A percentile compares a stretch with the other conserved stretches of the same genome.
These are phyloP conservation scores for Eira barbara DNA, from an alignment of 2,113 vertebrate genomes.

Conservation along the genomic window DNA sequence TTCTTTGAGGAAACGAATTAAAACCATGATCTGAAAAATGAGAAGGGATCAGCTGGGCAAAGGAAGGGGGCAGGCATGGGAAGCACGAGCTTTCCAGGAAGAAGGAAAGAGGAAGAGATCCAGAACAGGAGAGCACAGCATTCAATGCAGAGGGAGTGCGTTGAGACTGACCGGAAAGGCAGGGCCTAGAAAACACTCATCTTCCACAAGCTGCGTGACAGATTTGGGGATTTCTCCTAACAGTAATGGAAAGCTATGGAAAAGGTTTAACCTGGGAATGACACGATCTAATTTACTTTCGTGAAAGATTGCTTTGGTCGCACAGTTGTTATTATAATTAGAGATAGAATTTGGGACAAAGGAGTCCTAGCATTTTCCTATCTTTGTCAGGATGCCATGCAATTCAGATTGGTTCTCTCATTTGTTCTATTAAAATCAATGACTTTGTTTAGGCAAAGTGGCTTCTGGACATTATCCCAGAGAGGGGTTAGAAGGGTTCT, in stretches of 20 bases:
- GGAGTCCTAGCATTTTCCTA: slow-evolving; percentile 28
- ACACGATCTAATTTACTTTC: slow-evolving; percentile 43
- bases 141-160: neutral
- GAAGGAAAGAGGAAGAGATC: neutral
- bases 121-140: neutral
- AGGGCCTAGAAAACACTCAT: neutral
- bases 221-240: neutral
- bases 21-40: neutral
- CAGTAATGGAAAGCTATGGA: neutral
- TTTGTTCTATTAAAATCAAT: slow-evolving; percentile 73
- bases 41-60: neutral
- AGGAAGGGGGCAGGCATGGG: neutral
- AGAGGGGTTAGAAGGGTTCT: slow-evolving; percentile 66
- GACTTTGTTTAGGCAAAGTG: slow-evolving; percentile 74
- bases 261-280: neutral
- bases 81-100: neutral
- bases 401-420: slow-evolving; percentile 58
- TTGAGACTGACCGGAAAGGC: neutral
- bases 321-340: slow-evolving; percentile 52
- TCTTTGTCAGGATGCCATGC: slow-evolving; percentile 65
- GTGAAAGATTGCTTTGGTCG: slow-evolving; percentile 35
- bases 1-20: slow-evolving; percentile 8
- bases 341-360: slow-evolving; percentile 49
- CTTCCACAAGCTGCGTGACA: neutral
- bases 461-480: slow-evolving; percentile 69